Evolutionary conservation across 2,113 vertebrate genomes (phyloP).

Genomic region (Nipponia nippon): DNA sequence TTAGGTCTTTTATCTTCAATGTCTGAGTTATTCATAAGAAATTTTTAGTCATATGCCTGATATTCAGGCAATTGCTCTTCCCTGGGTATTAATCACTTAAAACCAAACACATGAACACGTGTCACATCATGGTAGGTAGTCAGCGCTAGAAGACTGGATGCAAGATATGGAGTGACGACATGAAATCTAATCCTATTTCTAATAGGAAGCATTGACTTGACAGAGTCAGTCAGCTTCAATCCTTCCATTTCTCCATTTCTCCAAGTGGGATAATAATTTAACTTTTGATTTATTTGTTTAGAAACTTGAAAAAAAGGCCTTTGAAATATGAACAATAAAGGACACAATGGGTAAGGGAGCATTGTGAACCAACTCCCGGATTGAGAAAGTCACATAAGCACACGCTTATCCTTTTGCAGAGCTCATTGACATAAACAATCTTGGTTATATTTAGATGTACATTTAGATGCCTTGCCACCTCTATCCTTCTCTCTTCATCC

Average conservation of each 20-base stretch:
- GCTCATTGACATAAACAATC: neutral
- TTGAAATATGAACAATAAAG: neutral
- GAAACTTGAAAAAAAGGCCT: neutral
- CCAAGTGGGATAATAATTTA: neutral
- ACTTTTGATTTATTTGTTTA: neutral
- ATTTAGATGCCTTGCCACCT: neutral
- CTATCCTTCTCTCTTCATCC: neutral
- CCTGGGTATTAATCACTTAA: neutral
- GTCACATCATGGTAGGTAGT: neutral
- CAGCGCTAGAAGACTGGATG: neutral
- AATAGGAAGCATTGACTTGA: neutral
- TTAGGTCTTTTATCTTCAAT: neutral
- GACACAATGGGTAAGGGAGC: neutral
- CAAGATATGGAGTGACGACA: neutral
- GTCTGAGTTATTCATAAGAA: neutral
- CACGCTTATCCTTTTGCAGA: neutral
- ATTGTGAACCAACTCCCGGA: neutral
- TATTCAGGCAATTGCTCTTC: neutral
- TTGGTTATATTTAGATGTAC: neutral
- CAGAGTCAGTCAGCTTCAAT: neutral
- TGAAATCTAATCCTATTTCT: neutral
- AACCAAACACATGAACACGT: neutral
- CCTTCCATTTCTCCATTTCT: neutral
- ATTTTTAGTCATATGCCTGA: neutral
- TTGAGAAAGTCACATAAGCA: neutral